Evolutionary conservation across 35 echinoderm and acorn worm species (phyloP), one percentile per base, ranked within the genome.

Genomic region (Apostichopus californicus): DNA sequence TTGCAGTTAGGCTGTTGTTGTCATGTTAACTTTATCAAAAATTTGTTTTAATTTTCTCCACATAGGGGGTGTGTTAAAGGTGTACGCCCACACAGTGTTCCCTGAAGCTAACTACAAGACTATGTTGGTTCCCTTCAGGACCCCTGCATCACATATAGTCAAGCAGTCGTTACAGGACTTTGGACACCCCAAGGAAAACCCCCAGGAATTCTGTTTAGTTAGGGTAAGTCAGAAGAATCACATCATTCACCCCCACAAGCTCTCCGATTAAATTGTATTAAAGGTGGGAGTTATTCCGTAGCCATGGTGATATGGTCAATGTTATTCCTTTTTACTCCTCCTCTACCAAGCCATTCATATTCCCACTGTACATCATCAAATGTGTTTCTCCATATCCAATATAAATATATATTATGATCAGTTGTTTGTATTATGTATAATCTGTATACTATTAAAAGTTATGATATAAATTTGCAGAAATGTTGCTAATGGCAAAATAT

Each of bases 101-200:
- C 97, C 97, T 9, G 95, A 96, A 64, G 95, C 94, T 14, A 95
- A 95, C 9, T 99, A 99, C 90, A 99, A 96, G 87, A 93, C 97
- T 11, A 78, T 99, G 9, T 92, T 99, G 8, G 90, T 99, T 9
- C 91, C 91, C 22, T 86, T 96, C 21, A 90, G 91, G 53, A 92
- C 87, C 13, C 85, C 88, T 23, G 77, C 93, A 5, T 93, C 87
- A 12, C 78, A 64, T 11, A 99, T 99, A 73, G 92, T 99, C 91
- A 91, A 72, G 52, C 93, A 99, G 77, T 79, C 93, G 13, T 65
- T 99, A 75, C 92, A 96, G 64, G 93, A 99, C 78, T 96, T 94
- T 96, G 97, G 97, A 54, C 91, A 90, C 13, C 78, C 81, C 18
- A 95, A 96, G 57, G 91, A 90, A 13, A 93, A 99, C 72, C 95